These are phyloP conservation scores for Epizoanthus scotinus DNA, from an alignment of 92 coral and sea anemone genomes.

Conservation along the genomic window DNA sequence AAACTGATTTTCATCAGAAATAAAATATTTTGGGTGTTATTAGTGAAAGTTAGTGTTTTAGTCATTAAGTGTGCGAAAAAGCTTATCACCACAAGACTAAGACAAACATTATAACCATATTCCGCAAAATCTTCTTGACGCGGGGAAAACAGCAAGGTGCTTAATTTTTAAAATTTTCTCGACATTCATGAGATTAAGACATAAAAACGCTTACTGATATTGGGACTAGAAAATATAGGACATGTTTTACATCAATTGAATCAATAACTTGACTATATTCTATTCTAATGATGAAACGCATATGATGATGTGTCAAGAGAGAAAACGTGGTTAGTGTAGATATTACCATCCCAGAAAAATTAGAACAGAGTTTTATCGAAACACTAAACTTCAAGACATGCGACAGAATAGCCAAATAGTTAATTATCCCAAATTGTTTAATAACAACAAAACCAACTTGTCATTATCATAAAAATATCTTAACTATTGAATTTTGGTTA, in stretches of 20 bases:
- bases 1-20: conserved; percentile 6
- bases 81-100: conserved; percentile 27
- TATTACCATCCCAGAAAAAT: conserved; percentile 32
- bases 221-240: background rate
- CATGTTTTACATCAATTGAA: background rate
- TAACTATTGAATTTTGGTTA: conserved; percentile 50
- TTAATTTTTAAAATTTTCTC: conserved; percentile 37
- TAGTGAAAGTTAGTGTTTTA: conserved; percentile 32
- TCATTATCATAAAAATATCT: conserved; percentile 68
- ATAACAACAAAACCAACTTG: conserved; percentile 73
- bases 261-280: background rate
- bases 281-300: background rate
- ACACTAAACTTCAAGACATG: conserved; percentile 40
- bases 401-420: conserved; percentile 44
- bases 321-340: conserved; percentile 18
- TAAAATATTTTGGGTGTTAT: conserved; percentile 17
- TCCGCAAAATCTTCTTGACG: conserved; percentile 37
- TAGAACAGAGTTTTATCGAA: conserved; percentile 38
- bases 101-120: conserved; percentile 8
- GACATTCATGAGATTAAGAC: conserved; percentile 25
- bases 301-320: background rate
- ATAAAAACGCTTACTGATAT: conserved; percentile 22
- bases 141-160: conserved; percentile 18
- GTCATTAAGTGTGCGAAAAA: conserved; percentile 29
- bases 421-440: conserved; percentile 71